phyloP scores from a whole-genome alignment of 1,140 invertebrate genomes.

The Chironomus tepperi region DNA sequence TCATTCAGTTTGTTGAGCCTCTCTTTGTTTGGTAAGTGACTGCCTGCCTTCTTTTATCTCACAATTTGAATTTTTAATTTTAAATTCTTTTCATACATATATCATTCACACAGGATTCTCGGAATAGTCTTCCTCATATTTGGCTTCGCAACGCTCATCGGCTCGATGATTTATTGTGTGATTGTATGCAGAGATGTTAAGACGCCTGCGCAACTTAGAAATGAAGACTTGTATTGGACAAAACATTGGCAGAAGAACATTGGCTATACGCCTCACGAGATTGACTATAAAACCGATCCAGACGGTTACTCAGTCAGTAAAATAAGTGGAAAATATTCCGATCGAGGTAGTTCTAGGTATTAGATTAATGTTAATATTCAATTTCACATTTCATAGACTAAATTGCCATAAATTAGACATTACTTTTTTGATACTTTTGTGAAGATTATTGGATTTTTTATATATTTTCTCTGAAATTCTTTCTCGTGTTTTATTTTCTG shows the following conservation, averaged over 20 bases:
- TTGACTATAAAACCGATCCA: constrained; percentile 62
- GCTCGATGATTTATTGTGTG: constrained; percentile 76
- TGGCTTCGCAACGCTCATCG: constrained; percentile 73
- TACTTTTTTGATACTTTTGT: too few species aligned
- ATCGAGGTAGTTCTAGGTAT: constrained; percentile 45
- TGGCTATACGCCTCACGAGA: constrained; percentile 60
- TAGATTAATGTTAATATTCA: background rate
- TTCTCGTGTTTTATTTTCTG: too few species aligned
- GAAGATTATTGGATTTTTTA: too few species aligned
- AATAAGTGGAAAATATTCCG: constrained; percentile 58
- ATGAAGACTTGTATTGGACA: constrained; percentile 78
- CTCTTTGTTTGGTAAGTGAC: constrained; percentile 72
- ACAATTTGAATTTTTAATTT: background rate
- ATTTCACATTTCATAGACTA: too few species aligned
- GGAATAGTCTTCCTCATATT: constrained; percentile 79
- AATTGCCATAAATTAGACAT: too few species aligned
- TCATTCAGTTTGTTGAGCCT: constrained; percentile 78
- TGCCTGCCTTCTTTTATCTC: background rate
- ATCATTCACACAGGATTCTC: constrained; percentile 54
- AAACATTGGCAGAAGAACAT: constrained; percentile 80
- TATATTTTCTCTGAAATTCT: too few species aligned
- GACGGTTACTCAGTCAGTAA: constrained; percentile 48
- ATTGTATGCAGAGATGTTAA: constrained; percentile 68
- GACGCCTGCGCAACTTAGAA: constrained; percentile 57
- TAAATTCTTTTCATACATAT: constrained; percentile 15